Evolutionary conservation across 2,888 invertebrate genomes (phyloP).

Genomic region (Trypoxylon attenuatum): DNA sequence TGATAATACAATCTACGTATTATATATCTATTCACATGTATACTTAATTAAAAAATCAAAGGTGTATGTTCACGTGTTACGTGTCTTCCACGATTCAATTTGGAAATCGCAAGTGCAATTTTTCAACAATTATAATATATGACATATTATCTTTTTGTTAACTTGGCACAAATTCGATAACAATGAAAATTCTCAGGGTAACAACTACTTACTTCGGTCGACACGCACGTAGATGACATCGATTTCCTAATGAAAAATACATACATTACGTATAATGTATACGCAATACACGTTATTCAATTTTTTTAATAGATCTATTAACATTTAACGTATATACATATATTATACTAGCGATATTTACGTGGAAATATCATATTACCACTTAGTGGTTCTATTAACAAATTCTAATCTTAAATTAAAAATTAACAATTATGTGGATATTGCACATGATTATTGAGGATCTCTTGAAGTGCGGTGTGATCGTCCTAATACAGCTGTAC

Average conservation of each 20-base stretch:
- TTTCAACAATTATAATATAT: constrained; percentile 31
- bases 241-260: constrained; percentile 29
- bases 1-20: constrained; percentile 43
- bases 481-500: no score
- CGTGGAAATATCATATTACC: no score
- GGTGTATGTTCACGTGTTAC: constrained; percentile 33
- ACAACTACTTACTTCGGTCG: constrained; percentile 15
- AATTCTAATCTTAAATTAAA: no score
- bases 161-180: constrained; percentile 27
- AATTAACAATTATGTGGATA: no score
- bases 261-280: constrained; percentile 22
- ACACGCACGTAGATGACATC: constrained; percentile 25
- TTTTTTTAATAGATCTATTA: no score
- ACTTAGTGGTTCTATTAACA: no score
- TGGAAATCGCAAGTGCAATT: constrained; percentile 10
- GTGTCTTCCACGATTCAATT: constrained; percentile 10
- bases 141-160: constrained; percentile 12
- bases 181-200: neutral
- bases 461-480: no score
- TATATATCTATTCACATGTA: constrained; percentile 39
- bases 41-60: constrained; percentile 30
- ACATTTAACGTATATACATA: no score
- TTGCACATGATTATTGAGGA: no score
- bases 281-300: constrained; percentile 5
- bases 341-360: no score